A percentile compares a stretch with the other conserved stretches of the same genome.
phyloP scores from a whole-genome alignment of 2,888 invertebrate species.

The Eupithecia vulgata region DNA sequence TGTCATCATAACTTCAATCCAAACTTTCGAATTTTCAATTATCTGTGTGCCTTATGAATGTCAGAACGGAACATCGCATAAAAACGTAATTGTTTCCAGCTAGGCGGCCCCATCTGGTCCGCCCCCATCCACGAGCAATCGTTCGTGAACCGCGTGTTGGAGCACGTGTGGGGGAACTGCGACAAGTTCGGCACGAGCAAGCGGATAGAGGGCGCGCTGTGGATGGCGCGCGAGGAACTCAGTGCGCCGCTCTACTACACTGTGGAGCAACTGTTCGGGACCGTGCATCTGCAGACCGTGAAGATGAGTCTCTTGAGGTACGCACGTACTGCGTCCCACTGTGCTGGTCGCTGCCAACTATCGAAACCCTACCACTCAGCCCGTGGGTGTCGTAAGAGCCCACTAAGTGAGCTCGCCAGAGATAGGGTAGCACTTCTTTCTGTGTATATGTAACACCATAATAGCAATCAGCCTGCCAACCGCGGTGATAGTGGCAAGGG shows the following conservation, averaged over 20 bases:
- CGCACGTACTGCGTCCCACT: no score
- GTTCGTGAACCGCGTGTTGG: slow-evolving; percentile 89
- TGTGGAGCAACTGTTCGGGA: slow-evolving; percentile 89
- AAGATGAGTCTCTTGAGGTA: slow-evolving; percentile 88
- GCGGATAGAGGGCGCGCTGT: slow-evolving; percentile 91
- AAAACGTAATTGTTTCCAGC: slow-evolving; percentile 67
- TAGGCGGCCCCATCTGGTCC: slow-evolving; percentile 98
- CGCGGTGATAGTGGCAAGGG: no score
- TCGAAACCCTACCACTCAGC: no score
- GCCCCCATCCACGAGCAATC: slow-evolving; percentile 91
- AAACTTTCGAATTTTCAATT: no score
- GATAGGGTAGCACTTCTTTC: no score
- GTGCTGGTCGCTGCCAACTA: no score
- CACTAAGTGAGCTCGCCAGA: no score
- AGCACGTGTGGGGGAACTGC: slow-evolving; percentile 69
- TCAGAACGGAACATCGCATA: background rate
- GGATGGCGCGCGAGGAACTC: slow-evolving; percentile 93
- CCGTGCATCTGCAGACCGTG: slow-evolving; percentile 88
- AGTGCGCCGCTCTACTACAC: slow-evolving; percentile 95
- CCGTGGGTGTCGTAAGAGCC: no score
- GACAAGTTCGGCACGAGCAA: slow-evolving; percentile 87
- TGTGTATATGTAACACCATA: no score
- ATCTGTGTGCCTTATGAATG: no score
- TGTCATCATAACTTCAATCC: no score
- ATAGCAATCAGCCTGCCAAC: no score